Percentiles rank a stretch among this genome's conserved stretches.
Conservation (phyloP, 2,797 vertebrate species). For the Sylvia borin region DNA sequence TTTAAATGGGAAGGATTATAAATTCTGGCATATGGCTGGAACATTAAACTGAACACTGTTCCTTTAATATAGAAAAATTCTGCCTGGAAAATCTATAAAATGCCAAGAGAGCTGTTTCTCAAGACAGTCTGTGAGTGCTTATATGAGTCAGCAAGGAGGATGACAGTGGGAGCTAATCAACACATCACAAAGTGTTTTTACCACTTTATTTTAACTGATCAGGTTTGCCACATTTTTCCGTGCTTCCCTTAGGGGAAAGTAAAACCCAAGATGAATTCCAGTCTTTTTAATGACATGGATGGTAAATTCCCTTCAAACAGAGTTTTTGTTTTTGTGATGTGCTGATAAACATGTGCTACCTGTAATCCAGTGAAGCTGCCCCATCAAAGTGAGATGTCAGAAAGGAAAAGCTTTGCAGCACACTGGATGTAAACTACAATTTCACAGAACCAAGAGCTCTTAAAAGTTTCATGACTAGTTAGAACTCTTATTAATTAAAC, state of each 20-base stretch:
- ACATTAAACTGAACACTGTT: background rate
- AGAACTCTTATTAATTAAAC: slow-evolving; percentile 65
- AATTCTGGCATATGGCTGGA: background rate
- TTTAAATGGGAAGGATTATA: slow-evolving; percentile 4
- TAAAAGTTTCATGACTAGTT: slow-evolving; percentile 49
- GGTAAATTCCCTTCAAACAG: background rate
- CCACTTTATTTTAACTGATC: background rate
- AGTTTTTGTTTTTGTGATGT: background rate
- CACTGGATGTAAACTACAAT: background rate
- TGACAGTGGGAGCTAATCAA: background rate
- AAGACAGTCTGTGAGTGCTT: background rate
- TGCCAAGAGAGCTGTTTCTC: background rate
- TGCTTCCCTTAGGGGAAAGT: background rate
- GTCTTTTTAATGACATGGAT: background rate
- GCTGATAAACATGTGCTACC: background rate
- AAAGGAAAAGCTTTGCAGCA: background rate
- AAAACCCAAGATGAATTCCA: background rate
- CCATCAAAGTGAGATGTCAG: background rate
- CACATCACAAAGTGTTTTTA: background rate
- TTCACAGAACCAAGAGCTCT: background rate
- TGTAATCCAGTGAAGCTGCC: background rate
- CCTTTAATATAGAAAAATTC: background rate
- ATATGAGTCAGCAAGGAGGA: background rate
- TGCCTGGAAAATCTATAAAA: background rate
- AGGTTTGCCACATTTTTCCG: background rate